phyloP scores from a whole-genome alignment of 2,113 vertebrate genomes.

The Platysteira castanea region DNA sequence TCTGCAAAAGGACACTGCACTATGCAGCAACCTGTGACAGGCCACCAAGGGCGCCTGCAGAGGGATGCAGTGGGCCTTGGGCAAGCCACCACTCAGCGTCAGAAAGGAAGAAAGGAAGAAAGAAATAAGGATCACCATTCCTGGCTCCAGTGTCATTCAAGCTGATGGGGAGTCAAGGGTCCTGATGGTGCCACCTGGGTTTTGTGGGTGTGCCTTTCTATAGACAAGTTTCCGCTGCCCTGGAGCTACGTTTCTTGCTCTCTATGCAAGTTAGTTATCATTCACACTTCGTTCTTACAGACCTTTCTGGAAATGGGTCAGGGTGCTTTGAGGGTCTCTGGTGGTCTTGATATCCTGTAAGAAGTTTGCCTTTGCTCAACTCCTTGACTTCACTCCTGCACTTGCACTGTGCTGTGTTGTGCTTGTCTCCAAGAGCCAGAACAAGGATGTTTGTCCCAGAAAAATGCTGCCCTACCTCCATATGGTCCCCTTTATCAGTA shows the following conservation, averaged over 20 bases:
- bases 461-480: neutral
- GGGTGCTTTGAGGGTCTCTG: neutral
- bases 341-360: too few species aligned
- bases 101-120: too few species aligned
- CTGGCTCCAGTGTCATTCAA: accelerated
- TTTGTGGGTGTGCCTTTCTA: neutral
- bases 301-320: neutral
- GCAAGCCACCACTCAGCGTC: too few species aligned
- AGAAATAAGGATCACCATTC: accelerated
- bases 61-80: too few species aligned
- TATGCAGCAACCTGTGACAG: too few species aligned
- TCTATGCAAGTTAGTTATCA: neutral
- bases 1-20: too few species aligned
- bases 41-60: too few species aligned
- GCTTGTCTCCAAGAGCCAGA: neutral
- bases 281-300: neutral
- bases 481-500: neutral
- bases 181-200: neutral
- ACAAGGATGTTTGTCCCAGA: neutral
- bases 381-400: neutral
- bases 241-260: accelerated
- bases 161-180: neutral
- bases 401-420: neutral
- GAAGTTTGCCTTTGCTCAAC: neutral
- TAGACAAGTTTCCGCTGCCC: neutral